Percentiles rank a stretch among this genome's conserved stretches.
These are phyloP conservation scores for Oscheius sp. DNA, from an alignment of 2,888 invertebrate genomes.

Conservation along the genomic window DNA sequence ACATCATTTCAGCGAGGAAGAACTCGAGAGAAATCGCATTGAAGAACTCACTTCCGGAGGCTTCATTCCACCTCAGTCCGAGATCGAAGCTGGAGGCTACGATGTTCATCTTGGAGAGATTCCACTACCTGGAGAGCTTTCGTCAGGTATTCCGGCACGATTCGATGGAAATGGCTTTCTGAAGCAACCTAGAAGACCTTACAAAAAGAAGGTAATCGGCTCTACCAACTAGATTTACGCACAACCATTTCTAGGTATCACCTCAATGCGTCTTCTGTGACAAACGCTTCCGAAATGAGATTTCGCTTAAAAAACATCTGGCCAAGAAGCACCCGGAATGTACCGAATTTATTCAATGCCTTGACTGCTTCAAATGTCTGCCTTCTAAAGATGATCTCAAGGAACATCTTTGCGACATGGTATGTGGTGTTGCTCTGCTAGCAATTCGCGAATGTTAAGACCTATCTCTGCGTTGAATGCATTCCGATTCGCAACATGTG, in stretches of 20 bases:
- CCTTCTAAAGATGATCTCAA: conserved; percentile 57
- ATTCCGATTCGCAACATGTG: conserved; percentile 71
- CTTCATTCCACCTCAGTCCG: conserved; percentile 72
- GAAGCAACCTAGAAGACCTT: conserved; percentile 60
- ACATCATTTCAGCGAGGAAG: conserved; percentile 48
- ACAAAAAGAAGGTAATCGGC: conserved; percentile 65
- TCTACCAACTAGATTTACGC: conserved; percentile 16
- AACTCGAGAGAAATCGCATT: conserved; percentile 67
- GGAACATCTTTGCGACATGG: conserved; percentile 70
- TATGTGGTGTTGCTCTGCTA: conserved; percentile 25
- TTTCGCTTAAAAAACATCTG: conserved; percentile 70
- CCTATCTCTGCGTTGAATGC: conserved; percentile 72
- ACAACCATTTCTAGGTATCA: conserved; percentile 52
- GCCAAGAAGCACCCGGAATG: conserved; percentile 68
- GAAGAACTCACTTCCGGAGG: conserved; percentile 72
- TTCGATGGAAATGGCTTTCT: conserved; percentile 67
- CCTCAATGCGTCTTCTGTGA: conserved; percentile 74
- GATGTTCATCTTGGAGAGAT: conserved; percentile 55
- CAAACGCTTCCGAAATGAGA: conserved; percentile 73
- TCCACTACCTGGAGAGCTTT: conserved; percentile 70
- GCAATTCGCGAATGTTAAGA: conserved; percentile 32
- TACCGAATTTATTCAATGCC: conserved; percentile 71
- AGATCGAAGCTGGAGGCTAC: conserved; percentile 56
- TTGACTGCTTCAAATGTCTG: conserved; percentile 72
- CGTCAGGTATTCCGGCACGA: conserved; percentile 63